Evolutionary conservation across 2,113 vertebrate genomes (phyloP), one percentile per base, ranked within the genome.

Genomic region (Oreotrochilus melanogaster): DNA sequence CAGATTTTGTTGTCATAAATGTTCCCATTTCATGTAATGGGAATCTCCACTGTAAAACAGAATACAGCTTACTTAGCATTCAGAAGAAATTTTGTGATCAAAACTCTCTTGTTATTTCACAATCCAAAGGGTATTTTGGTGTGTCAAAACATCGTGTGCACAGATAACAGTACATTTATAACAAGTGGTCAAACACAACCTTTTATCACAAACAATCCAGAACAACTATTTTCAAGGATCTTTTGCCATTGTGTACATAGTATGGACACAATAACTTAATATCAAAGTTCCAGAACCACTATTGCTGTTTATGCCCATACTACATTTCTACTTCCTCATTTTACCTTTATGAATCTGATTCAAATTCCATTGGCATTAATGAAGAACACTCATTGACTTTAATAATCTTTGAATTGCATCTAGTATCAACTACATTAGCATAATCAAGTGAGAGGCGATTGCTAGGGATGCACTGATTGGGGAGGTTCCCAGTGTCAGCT

Each of bases 361-460:
- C 75, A 96, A 86, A 88, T 94, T 83, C 81, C 60, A 42, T 66
- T 83, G 81, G 30, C 35, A n/a, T 78, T 95, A 96, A 92, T 92
- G 89, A 91, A 78, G 90, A 89, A 71, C 11, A 13, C 60, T 89
- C 64, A 80, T 88, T 96, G 90, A 96, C 82, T 95, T 94, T 75
- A 96, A 83, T 93, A 94, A 88, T 91, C 67, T 93, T 91, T 71
- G 88, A 96, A 90, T 90, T 96, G 79, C 4, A 60, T 73, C 88
- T 90, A 78, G 69, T 80, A 88, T 93, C 93, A 92, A 90, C 85
- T 69, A 8, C 39, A 88, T 94, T 90, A 92, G 42, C 89, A 78
- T 97, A 96, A 95, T 94, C 82, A 96, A 95, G 88, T 74, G 60
- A 93, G 70, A 91, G 28, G 22, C 86, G 83, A 71, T 95, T 96